These are phyloP conservation scores for Lasioglossum morio DNA, from an alignment of 2,888 invertebrate species.

Conservation along the genomic window DNA sequence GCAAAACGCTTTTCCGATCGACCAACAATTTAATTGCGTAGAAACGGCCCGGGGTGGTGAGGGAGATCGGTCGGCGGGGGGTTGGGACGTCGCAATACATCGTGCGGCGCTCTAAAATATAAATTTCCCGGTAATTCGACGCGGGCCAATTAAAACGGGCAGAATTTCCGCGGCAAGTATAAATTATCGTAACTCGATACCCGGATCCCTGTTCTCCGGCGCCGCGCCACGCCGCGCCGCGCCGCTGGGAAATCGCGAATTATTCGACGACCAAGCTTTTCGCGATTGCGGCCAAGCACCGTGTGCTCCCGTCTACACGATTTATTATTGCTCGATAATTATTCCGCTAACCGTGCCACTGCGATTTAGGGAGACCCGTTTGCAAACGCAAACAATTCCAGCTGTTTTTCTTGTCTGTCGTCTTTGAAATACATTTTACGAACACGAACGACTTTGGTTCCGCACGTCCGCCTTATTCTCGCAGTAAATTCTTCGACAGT, in stretches of 20 bases:
- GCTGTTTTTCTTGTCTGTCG: background rate
- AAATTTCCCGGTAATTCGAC: conserved; percentile 35
- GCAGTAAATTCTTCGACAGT: background rate
- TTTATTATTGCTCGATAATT: conserved; percentile 37
- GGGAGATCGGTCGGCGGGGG: no score
- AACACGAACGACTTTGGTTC: background rate
- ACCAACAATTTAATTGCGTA: conserved; percentile 9
- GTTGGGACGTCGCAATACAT: background rate
- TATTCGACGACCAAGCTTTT: conserved; percentile 24
- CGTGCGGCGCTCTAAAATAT: conserved; percentile 1
- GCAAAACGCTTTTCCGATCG: background rate
- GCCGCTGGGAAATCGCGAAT: conserved; percentile 44
- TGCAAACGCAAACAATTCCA: background rate
- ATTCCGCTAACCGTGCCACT: background rate
- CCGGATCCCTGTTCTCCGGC: background rate
- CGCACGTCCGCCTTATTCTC: background rate
- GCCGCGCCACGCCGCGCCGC: background rate
- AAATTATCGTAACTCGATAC: conserved; percentile 49
- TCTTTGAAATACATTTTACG: background rate
- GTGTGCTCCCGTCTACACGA: conserved; percentile 13
- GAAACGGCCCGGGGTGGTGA: background rate
- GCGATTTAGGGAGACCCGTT: background rate
- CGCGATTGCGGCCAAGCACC: conserved; percentile 8
- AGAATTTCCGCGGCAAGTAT: conserved; percentile 19
- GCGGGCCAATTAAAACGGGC: conserved; percentile 14